A percentile compares a stretch with the other conserved stretches of the same genome.
Evolutionary conservation across 2,888 invertebrate genomes (phyloP).

Genomic region (Euspilapteryx auroguttella): DNA sequence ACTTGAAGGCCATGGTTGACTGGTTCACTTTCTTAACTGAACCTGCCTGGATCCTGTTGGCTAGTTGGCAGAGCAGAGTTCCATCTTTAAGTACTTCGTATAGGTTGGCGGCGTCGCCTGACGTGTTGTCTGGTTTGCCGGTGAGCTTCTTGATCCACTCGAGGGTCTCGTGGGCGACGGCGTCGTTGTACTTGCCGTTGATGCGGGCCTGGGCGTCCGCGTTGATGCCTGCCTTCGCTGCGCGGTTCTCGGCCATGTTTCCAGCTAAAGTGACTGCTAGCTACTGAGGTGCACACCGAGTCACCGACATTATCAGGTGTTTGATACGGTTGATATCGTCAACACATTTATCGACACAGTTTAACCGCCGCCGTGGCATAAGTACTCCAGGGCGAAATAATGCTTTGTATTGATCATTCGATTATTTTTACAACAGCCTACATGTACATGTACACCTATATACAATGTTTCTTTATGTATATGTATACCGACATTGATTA

Average conservation of each 20-base stretch:
- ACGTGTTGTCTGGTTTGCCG: slow-evolving; percentile 78
- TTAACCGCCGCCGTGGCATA: no score
- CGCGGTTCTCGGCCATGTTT: slow-evolving; percentile 48
- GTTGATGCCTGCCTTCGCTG: slow-evolving; percentile 53
- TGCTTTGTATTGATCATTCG: no score
- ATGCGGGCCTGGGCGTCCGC: slow-evolving; percentile 66
- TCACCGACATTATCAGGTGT: slow-evolving; percentile 28
- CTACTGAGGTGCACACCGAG: slow-evolving; percentile 42
- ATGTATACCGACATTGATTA: no score
- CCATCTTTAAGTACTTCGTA: slow-evolving; percentile 90
- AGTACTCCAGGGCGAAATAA: no score
- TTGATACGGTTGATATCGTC: slow-evolving; percentile 27
- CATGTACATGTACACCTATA: no score
- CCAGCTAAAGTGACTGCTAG: slow-evolving; percentile 35
- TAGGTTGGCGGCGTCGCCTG: slow-evolving; percentile 89
- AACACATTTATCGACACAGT: no score
- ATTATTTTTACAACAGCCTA: no score
- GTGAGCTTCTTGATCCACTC: slow-evolving; percentile 91
- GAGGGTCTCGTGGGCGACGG: slow-evolving; percentile 87
- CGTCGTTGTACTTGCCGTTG: slow-evolving; percentile 94
- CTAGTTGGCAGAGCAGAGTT: slow-evolving; percentile 84
- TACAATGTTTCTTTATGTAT: no score
- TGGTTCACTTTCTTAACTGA: slow-evolving; percentile 92
- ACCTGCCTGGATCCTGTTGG: slow-evolving; percentile 82
- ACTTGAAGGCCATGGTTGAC: slow-evolving; percentile 91